Evolutionary conservation across 2,888 invertebrate genomes (phyloP).

Genomic region (Tenthredo notha): DNA sequence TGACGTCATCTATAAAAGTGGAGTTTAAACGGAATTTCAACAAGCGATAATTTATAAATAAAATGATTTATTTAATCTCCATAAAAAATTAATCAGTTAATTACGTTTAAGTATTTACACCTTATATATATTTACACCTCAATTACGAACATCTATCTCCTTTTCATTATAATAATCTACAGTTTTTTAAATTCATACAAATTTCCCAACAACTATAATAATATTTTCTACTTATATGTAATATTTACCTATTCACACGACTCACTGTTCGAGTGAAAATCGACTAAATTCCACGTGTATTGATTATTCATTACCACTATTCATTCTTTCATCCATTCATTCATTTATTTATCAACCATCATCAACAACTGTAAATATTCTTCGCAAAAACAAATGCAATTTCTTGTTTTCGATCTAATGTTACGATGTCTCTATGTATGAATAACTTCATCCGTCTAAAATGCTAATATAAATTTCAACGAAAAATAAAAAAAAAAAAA

Average conservation of each 20-base stretch:
- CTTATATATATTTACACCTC: slow-evolving; percentile 42
- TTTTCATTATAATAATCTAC: not conserved
- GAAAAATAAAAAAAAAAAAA: not conserved
- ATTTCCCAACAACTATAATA: slow-evolving; percentile 6
- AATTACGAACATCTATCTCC: slow-evolving; percentile 17
- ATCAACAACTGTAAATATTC: not conserved
- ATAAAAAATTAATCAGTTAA: slow-evolving; percentile 32
- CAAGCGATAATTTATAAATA: slow-evolving; percentile 2
- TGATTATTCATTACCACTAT: not conserved
- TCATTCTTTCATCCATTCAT: not conserved
- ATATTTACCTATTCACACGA: not conserved
- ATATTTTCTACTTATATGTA: not conserved
- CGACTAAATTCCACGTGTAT: not conserved
- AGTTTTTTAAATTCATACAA: slow-evolving; percentile 8
- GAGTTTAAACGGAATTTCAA: not conserved
- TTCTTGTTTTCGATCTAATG: not conserved
- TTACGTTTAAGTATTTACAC: slow-evolving; percentile 49
- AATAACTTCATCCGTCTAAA: not conserved
- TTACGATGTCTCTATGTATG: not conserved
- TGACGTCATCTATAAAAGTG: not conserved
- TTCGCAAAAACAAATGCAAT: slow-evolving; percentile 5
- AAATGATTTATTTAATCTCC: slow-evolving; percentile 34
- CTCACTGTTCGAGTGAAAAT: not conserved
- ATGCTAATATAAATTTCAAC: not conserved
- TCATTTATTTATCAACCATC: not conserved